phyloP scores from a whole-genome alignment of 2,113 vertebrate species.

The Bostrychus sinensis region DNA sequence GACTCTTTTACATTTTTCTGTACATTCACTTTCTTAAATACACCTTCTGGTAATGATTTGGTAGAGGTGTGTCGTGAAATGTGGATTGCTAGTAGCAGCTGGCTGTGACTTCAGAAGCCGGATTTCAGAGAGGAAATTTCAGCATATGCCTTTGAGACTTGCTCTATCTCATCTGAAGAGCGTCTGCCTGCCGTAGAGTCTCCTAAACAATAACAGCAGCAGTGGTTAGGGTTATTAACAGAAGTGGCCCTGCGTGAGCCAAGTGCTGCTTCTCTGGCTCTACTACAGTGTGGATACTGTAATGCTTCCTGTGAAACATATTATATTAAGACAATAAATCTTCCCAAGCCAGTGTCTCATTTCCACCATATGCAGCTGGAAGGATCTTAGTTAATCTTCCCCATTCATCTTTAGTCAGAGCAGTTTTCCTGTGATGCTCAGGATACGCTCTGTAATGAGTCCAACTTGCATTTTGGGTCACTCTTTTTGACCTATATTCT shows the following conservation, averaged over 20 bases:
- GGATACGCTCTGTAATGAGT: constrained; percentile 7
- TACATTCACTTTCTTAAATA: neutral
- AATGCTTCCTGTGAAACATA: constrained; percentile 69
- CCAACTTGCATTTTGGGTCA: constrained; percentile 24
- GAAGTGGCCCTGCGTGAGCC: constrained; percentile 27
- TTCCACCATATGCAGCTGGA: constrained; percentile 61
- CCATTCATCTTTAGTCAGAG: constrained; percentile 29
- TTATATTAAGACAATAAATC: constrained; percentile 63
- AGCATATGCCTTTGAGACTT: constrained; percentile 46
- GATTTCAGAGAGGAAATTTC: constrained; percentile 59
- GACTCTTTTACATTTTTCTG: too few relatives aligned
- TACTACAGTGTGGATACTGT: constrained; percentile 56
- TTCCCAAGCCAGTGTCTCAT: constrained; percentile 52
- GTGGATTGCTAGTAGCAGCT: constrained; percentile 49
- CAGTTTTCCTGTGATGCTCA: constrained; percentile 28
- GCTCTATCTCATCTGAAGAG: constrained; percentile 54
- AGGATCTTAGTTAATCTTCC: constrained; percentile 33
- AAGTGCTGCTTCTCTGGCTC: constrained; percentile 31
- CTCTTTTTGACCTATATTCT: constrained; percentile 29
- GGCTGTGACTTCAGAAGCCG: constrained; percentile 64
- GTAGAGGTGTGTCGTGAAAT: neutral
- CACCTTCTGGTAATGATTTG: neutral
- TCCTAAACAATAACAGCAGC: constrained; percentile 61
- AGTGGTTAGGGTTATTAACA: constrained; percentile 61
- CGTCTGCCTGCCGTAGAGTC: constrained; percentile 31